Percentiles rank a stretch among this genome's conserved stretches.
phyloP scores from a whole-genome alignment of 2,797 vertebrate species.

The Eupleurogrammus muticus region DNA sequence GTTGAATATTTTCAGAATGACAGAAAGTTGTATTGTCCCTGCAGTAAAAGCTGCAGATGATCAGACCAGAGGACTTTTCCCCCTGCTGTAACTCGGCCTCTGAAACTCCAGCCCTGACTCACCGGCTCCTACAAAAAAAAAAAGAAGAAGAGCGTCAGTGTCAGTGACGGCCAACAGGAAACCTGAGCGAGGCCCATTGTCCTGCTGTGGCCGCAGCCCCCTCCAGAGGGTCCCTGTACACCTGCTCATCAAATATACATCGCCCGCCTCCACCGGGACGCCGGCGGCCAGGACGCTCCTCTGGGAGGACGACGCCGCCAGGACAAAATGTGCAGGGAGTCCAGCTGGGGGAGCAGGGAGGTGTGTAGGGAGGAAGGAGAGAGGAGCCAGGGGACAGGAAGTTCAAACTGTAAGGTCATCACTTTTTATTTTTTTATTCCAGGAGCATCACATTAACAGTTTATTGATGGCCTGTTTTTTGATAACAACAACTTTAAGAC shows the following conservation, averaged over 20 bases:
- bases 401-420: neutral
- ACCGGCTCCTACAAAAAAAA: conserved; percentile 29
- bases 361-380: neutral
- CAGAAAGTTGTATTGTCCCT: neutral
- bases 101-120: conserved; percentile 60
- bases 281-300: conserved; percentile 47
- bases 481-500: too few relatives aligned
- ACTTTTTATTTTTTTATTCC: too few relatives aligned
- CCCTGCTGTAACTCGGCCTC: conserved; percentile 52
- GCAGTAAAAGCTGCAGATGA: neutral
- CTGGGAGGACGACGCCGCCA: conserved; percentile 50
- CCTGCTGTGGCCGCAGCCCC: conserved; percentile 39
- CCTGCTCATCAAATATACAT: conserved; percentile 80
- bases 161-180: conserved; percentile 67
- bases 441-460: neutral
- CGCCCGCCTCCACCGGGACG: conserved; percentile 49
- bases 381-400: neutral
- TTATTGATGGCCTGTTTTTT: neutral
- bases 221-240: conserved; percentile 62
- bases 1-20: neutral
- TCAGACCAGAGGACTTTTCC: neutral
- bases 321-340: conserved; percentile 28
- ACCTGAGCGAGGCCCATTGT: conserved; percentile 75
- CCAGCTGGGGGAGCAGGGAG: conserved; percentile 45
- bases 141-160: conserved; percentile 57